These are phyloP conservation scores for Ranitomeya imitator DNA, from an alignment of 2,113 vertebrate genomes.

Conservation along the genomic window DNA sequence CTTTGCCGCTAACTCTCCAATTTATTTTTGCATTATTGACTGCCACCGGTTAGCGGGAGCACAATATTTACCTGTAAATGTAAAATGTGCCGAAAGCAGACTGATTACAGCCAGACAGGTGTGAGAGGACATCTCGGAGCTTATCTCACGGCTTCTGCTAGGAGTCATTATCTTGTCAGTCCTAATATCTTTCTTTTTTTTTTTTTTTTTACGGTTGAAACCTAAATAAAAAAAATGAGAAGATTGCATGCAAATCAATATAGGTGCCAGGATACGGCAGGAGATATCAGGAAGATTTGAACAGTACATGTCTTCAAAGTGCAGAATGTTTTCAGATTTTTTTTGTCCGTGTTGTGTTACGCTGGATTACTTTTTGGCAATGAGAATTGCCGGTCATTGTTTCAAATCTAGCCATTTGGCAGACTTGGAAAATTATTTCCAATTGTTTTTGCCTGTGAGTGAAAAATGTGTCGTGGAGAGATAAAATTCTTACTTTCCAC, in stretches of 20 bases:
- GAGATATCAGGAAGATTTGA: conserved; percentile 29
- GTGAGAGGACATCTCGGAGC: conserved; percentile 59
- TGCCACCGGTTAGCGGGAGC: conserved; percentile 27
- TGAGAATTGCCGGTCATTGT: conserved; percentile 25
- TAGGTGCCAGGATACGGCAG: conserved; percentile 43
- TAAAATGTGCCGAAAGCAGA: conserved; percentile 58
- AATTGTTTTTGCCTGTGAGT: conserved; percentile 31
- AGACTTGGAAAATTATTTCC: conserved; percentile 20
- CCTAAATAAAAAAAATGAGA: conserved; percentile 64
- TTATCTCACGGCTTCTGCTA: conserved; percentile 67
- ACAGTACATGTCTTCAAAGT: background rate
- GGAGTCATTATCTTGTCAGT: conserved; percentile 74
- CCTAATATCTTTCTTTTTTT: conserved; percentile 58
- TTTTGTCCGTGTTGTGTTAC: background rate
- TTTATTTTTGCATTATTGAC: conserved; percentile 47
- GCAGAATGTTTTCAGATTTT: background rate
- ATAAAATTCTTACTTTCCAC: conserved; percentile 33
- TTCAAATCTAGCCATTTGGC: conserved; percentile 31
- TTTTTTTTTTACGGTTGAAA: conserved; percentile 59
- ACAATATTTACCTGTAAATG: conserved; percentile 59
- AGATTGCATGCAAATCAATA: conserved; percentile 63
- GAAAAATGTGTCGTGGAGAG: conserved; percentile 48
- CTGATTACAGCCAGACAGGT: conserved; percentile 66
- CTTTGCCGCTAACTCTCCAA: conserved; percentile 21
- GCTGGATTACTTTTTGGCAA: conserved; percentile 15